Base-by-base conservation (phyloP, 2,888 invertebrate genomes). In the Mesopsocus fuscifrons region DNA sequence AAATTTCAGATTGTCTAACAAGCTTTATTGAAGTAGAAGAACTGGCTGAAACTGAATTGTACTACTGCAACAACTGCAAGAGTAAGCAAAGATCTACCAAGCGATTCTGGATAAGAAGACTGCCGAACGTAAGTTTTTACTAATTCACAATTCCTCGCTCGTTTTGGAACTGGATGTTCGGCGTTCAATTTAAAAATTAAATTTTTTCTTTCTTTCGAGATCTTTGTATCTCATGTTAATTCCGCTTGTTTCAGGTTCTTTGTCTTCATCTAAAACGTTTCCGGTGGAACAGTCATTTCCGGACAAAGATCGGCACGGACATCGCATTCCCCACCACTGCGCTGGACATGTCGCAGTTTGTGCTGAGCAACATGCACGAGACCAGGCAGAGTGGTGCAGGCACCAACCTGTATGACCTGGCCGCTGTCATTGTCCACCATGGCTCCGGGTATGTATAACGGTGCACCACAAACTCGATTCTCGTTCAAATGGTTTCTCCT, bases 211-310 rank as follows among this genome's bases (percentile, higher is more conserved):
- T 11, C 13, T n/a, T n/a, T n/a, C n/a, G n/a, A n/a, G n/a, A n/a
- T n/a, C n/a, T n/a, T n/a, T n/a, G n/a, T n/a, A n/a, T n/a, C n/a
- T n/a, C n/a, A n/a, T n/a, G n/a, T n/a, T n/a, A n/a, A n/a, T n/a
- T n/a, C n/a, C n/a, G n/a, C n/a, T 35, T 40, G 44, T 53, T 59
- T 18, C 55, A 73, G 73, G 71, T 84, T 22, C 63, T 85, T 50
- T 84, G 84, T 63, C 61, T 85, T 53, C 84, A 85, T 59, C 68
- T 85, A 52, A 85, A 85, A 62, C 65, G 84, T 52, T 85, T 85
- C 61, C 70, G 83, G 50, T 84, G 83, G 82, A 76, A 75, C 56
- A 77, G 78, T 57, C 78, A 72, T 54, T 77, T 76, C 57, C 71
- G 83, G 47, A 74, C 78, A 49, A 85, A 85, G 62, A 69, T 84